Base-by-base conservation (phyloP, 2,113 vertebrate genomes). In the Thunnus thynnus region DNA sequence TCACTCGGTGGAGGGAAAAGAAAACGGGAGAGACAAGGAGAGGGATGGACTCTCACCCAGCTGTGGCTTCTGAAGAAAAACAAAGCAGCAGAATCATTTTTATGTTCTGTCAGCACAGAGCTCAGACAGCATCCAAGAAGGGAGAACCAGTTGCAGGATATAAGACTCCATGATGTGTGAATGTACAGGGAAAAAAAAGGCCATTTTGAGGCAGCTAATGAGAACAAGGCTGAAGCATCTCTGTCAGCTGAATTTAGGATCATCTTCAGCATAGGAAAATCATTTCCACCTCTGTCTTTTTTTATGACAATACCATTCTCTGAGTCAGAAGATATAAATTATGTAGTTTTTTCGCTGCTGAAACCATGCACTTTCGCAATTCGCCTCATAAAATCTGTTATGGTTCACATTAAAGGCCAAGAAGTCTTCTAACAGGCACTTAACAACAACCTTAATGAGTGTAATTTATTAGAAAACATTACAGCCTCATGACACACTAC, bases 201-300 rank as follows among this genome's bases (percentile, higher is more conserved):
- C 85, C 91, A 92, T 93, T 93, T 92, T 93, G 82, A 86, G 27
- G 84, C 58, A 20, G 72, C 55, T 81, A 82, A 86, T 78, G 75
- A 84, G 69, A 85, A 77, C 52, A 56, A 56, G 65, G 57, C 51
- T 77, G 70, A 83, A 69, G 80, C 82, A 30, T 86, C 77, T 82
- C 75, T 73, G 82, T 86, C 78, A 82, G 61, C 32, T 50, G 58
- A 57, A 78, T 80, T 86, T 62, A 86, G 65, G 66, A 86, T 86
- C 81, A 78, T 85, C 51, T 84, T 63, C 1, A 82, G 47, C 58
- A 60, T 16, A 11, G 44, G 27, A 48, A 66, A 82, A 52, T 84
- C 80, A 76, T 70, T 65, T 63, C 25, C 81, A 75, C 67, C 68
- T 90, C 77, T 51, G 64, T 63, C n/a, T 25, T 54, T 48, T 20